Evolutionary conservation across 2,888 invertebrate species (phyloP).

Genomic region (Spodoptera picta): DNA sequence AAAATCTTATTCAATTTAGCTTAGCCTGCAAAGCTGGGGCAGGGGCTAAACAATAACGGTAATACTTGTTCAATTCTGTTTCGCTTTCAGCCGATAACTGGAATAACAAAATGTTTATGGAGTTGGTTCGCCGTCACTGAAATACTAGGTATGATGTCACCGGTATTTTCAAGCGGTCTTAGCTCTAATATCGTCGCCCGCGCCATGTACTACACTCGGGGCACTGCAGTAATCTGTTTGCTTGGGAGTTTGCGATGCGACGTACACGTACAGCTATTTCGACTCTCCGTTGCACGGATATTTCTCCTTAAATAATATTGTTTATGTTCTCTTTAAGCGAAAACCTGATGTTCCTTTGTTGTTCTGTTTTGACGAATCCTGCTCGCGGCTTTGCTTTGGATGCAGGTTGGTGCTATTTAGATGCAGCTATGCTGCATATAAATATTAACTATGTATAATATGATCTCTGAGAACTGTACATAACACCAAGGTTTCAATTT

Average conservation of each 20-base stretch:
- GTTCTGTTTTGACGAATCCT: conserved; percentile 24
- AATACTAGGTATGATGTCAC: conserved; percentile 1
- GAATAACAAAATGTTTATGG: neutral
- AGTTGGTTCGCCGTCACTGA: neutral
- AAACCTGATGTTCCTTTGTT: conserved; percentile 21
- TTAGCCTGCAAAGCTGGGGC: conserved; percentile 23
- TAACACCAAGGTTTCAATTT: too few relatives aligned
- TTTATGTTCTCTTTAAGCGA: conserved; percentile 27
- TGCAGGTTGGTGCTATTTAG: neutral
- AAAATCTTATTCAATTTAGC: conserved; percentile 42
- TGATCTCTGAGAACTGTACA: too few relatives aligned
- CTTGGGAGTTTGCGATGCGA: conserved; percentile 32
- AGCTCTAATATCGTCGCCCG: conserved; percentile 24
- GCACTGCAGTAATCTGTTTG: conserved; percentile 43
- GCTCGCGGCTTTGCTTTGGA: conserved; percentile 12
- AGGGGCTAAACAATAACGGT: conserved; percentile 16
- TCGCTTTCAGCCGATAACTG: conserved; percentile 13
- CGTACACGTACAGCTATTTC: conserved; percentile 14
- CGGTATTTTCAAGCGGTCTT: conserved; percentile 29
- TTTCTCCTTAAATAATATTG: conserved; percentile 31
- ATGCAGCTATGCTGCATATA: too few relatives aligned
- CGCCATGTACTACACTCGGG: conserved; percentile 20
- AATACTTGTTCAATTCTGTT: conserved; percentile 24
- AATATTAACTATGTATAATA: too few relatives aligned
- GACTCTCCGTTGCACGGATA: conserved; percentile 8